Evolutionary conservation across 1,140 invertebrate genomes (phyloP).

Genomic region (Euura saliciscinereae): DNA sequence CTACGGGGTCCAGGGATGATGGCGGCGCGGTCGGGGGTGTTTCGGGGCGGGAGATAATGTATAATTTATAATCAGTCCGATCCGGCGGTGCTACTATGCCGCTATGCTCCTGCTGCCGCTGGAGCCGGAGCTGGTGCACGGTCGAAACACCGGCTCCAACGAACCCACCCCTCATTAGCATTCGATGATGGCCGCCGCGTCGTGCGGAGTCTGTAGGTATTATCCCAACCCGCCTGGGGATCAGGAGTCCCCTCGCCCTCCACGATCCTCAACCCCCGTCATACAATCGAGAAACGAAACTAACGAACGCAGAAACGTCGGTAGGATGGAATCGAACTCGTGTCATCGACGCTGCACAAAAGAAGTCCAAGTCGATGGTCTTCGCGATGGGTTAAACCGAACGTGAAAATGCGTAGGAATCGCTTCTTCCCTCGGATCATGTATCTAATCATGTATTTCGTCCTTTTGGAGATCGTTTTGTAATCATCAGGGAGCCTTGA

Average conservation of each 20-base stretch:
- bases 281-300: constrained; percentile 12
- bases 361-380: too few relatives aligned
- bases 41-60: constrained; percentile 50
- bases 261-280: constrained; percentile 24
- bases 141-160: constrained; percentile 10
- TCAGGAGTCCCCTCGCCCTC: constrained; percentile 21
- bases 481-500: too few relatives aligned
- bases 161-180: constrained; percentile 59
- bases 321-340: too few relatives aligned
- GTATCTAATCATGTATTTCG: constrained; percentile 1
- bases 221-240: constrained; percentile 46
- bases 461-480: neutral
- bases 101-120: neutral
- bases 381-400: neutral
- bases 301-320: neutral
- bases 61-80: constrained; percentile 62
- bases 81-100: constrained; percentile 36
- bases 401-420: neutral
- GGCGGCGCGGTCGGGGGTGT: neutral
- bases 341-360: too few relatives aligned
- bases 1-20: neutral
- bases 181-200: constrained; percentile 61
- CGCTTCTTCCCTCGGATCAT: neutral
- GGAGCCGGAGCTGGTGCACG: neutral
- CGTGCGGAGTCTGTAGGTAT: constrained; percentile 52